phyloP scores from a whole-genome alignment of 2,113 vertebrate genomes.

The Triplophysa dalaica region DNA sequence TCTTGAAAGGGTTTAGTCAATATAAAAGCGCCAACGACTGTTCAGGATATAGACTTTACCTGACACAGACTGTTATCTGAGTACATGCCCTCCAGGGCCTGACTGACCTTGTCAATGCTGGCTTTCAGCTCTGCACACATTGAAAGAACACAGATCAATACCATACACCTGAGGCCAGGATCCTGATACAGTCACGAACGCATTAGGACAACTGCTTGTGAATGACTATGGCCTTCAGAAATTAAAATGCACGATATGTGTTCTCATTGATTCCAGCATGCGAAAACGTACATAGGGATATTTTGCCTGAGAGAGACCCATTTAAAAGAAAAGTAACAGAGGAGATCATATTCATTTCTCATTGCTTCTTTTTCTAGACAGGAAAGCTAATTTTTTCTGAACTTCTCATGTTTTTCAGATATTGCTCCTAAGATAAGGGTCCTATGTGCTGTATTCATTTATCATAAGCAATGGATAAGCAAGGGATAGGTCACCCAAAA shows the following conservation, averaged over 20 bases:
- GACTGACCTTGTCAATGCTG: conserved; percentile 76
- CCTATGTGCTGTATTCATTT: too few species aligned
- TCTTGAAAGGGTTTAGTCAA: conserved; percentile 25
- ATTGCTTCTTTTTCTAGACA: too few species aligned
- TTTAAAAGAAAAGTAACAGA: neutral
- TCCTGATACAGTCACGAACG: conserved; percentile 55
- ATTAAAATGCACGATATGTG: conserved; percentile 46
- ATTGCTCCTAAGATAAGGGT: too few species aligned
- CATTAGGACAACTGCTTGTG: conserved; percentile 55
- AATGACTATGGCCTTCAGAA: conserved; percentile 47
- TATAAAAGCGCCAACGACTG: conserved; percentile 41
- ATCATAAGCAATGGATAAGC: too few species aligned
- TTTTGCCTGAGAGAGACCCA: neutral
- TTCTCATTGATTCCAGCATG: neutral
- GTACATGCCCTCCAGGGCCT: conserved; percentile 85
- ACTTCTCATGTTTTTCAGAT: too few species aligned
- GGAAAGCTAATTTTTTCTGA: too few species aligned
- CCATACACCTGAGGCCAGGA: conserved; percentile 46
- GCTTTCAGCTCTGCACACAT: conserved; percentile 83
- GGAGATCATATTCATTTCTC: too few species aligned
- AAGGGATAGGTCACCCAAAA: too few species aligned
- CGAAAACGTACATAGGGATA: neutral
- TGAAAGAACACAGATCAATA: conserved; percentile 55
- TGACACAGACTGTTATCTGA: conserved; percentile 85
- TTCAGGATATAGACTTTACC: conserved; percentile 71